Conservation (phyloP, 2,888 invertebrate species). For the Melikaiella ostensackeni region DNA sequence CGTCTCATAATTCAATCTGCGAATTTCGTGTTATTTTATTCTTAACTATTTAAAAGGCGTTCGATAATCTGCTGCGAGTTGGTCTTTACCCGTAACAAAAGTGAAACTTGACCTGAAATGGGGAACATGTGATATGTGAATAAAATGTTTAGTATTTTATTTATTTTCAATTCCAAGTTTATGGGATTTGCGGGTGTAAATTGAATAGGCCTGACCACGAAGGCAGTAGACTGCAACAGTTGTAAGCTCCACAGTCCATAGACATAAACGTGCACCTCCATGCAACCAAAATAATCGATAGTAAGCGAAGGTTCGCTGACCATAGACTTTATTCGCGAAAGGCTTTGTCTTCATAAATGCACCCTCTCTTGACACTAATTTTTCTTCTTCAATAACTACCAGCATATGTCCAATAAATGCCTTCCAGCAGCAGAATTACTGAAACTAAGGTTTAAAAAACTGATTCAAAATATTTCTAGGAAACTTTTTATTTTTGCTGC, state of each 20-base stretch:
- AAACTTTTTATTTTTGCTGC: background rate
- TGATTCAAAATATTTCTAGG: background rate
- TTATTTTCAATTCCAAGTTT: background rate
- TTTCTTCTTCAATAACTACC: conserved; percentile 18
- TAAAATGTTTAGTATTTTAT: background rate
- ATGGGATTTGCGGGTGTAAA: conserved; percentile 15
- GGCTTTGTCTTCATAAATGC: conserved; percentile 29
- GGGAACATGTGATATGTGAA: background rate
- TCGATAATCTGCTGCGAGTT: background rate
- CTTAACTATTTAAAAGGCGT: background rate
- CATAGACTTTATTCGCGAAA: conserved; percentile 31
- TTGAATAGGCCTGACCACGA: conserved; percentile 27
- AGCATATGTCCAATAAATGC: background rate
- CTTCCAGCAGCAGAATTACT: background rate
- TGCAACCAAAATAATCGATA: conserved; percentile 32
- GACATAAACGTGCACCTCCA: conserved; percentile 11
- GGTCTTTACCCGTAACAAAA: no score
- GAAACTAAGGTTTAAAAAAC: background rate
- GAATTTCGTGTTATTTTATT: background rate
- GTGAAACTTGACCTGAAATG: background rate
- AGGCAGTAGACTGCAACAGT: conserved; percentile 22
- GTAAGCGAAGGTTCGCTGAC: conserved; percentile 26
- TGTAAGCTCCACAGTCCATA: conserved; percentile 21
- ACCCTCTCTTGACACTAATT: conserved; percentile 24
- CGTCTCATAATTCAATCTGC: background rate